Evolutionary conservation across 2,797 vertebrate species (phyloP), one percentile per base, ranked within the genome.

Genomic region (Zalophus californianus): DNA sequence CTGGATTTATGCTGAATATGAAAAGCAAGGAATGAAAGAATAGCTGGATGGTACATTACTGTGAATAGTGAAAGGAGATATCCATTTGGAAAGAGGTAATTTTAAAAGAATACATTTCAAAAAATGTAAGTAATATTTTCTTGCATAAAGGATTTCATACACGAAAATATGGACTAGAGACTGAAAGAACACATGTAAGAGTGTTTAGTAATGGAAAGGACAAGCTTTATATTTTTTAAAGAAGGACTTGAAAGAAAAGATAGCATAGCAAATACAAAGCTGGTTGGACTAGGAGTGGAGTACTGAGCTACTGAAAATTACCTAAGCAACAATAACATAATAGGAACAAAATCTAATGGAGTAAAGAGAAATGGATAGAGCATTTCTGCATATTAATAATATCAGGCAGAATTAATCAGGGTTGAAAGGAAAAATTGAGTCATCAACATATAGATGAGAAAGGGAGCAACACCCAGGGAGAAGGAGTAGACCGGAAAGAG

Each of bases 111-210:
- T 4, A 41, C 9, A 66, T 91, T 93, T 80, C 23, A 73, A 58
- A 58, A 88, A 56, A 29, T 41, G 27, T 29, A 92, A 82, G 27
- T 87, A 80, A 90, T 52, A 52, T 62, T 93, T 97, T 82, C 58
- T 56, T 66, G 18, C 62, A 60, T 78, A 64, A 85, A 83, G 18
- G 13, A 80, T 73, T 90, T 88, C n/a, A 86, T 14, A 75, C 7
- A 87, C 6, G 11, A 86, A 80, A 90, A 50, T 25, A 77, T 1
- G 86, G 23, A 84, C 6, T 41, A 86, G 86, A 84, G 12, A 68
- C 78, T 14, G 54, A 85, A 91, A 82, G 56, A 52, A 86, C 3
- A 79, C 12, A 91, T 52, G 16, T 44, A 78, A 64, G 66, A 83
- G 3, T 54, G 41, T 38, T 86, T 35, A 73, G 44, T 56, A 92